Evolutionary conservation across 2,888 invertebrate genomes (phyloP), one percentile per base, ranked within the genome.

Genomic region (Hipparchia sbordonii): DNA sequence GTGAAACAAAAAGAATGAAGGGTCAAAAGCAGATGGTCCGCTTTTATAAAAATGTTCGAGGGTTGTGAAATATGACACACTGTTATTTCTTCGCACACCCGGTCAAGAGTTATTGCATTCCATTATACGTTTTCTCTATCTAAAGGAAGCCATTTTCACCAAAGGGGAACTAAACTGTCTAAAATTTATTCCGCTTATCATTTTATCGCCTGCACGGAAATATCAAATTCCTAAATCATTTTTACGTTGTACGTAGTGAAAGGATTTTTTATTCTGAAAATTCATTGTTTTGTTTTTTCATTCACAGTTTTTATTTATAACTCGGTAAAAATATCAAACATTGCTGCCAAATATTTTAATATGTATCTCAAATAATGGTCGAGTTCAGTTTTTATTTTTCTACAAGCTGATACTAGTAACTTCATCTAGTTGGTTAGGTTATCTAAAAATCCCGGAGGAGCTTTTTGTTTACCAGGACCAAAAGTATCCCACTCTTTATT

Each of bases 91-190:
- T 91, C 93, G 93, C 93, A 91, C 93, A 93, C 91, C 93, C 93
- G 93, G 92, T 92, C 93, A 93, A 92, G 93, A 93, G 92, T 93
- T 93, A 93, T 93, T 91, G 93, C 93, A 93, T 93, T 93, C 93
- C 91, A 93, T 93, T 93, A 93, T 91, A 91, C 91, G 91, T 89
- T 92, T 92, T 86, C 92, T 93, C 92, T 93, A 93, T 93, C 92
- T 92, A 90, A 89, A 92, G 91, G 91, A 92, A 93, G 92, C 93
- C 89, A 91, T 93, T 93, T 92, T 88, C 92, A 89, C 92, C 88
- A 89, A 90, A 88, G 88, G 88, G 88, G 88, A 90, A 91, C 92
- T 90, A 90, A 90, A 87, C 86, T 88, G 87, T 90, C 89, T 90
- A 91, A 91, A 91, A 91, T 92, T 89, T 89, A 87, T 87, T 87